Percentiles rank a stretch among this genome's conserved stretches.
These are phyloP conservation scores for Drosophila incognita DNA, from an alignment of 2,888 invertebrate species.

Conservation along the genomic window DNA sequence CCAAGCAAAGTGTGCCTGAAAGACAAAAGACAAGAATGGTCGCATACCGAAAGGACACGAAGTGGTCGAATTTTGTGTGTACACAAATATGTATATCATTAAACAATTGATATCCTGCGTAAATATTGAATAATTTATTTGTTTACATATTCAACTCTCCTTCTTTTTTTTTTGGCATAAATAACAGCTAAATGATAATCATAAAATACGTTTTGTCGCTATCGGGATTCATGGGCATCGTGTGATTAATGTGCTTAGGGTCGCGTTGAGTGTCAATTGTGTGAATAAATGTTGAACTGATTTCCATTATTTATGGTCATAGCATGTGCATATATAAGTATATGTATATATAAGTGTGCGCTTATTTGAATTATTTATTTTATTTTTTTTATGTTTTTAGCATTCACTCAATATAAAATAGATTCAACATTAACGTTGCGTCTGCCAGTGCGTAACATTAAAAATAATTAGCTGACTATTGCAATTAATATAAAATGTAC, in stretches of 20 bases:
- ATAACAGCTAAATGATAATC: slow-evolving; percentile 65
- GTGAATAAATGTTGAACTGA: slow-evolving; percentile 67
- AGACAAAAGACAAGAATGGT: slow-evolving; percentile 18
- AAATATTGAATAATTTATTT: slow-evolving; percentile 36
- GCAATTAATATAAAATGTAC: neutral
- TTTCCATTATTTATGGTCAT: slow-evolving; percentile 58
- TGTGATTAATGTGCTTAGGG: slow-evolving; percentile 69
- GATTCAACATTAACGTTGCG: slow-evolving; percentile 6
- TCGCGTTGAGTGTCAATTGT: slow-evolving; percentile 70
- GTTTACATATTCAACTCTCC: slow-evolving; percentile 18
- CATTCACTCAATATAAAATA: slow-evolving; percentile 6
- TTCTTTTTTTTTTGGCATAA: slow-evolving; percentile 40
- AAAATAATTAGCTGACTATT: neutral
- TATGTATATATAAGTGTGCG: neutral
- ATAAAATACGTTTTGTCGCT: slow-evolving; percentile 55
- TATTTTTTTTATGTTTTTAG: neutral
- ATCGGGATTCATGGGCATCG: slow-evolving; percentile 33
- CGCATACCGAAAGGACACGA: neutral
- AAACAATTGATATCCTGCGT: slow-evolving; percentile 1
- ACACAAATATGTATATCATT: neutral
- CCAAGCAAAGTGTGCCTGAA: slow-evolving; percentile 1
- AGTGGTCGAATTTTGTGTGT: neutral
- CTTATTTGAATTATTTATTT: slow-evolving; percentile 6
- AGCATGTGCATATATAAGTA: neutral
- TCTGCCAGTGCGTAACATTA: neutral